Evolutionary conservation across 2,113 vertebrate species (phyloP).

Genomic region (Taxidea taxus): DNA sequence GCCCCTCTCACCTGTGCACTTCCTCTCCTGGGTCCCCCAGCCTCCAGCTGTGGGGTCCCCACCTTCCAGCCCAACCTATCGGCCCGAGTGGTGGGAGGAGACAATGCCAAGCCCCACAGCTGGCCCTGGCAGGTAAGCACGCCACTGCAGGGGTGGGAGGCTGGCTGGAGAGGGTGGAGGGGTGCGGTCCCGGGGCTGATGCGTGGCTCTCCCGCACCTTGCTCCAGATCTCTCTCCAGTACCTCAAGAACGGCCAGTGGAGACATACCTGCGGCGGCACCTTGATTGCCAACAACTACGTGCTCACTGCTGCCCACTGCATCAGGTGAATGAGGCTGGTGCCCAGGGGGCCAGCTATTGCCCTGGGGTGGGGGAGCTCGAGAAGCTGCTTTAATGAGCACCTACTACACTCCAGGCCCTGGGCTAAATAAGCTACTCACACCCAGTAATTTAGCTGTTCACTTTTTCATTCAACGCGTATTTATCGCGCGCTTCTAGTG

Average conservation of each 20-base stretch:
- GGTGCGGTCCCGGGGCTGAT: not conserved
- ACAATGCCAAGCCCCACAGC: conserved; percentile 87
- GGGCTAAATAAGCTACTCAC: not conserved
- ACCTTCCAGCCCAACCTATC: conserved; percentile 76
- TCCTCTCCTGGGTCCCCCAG: conserved; percentile 69
- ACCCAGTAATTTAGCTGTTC: fast-evolving
- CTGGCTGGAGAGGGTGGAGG: fast-evolving
- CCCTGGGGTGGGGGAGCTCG: fast-evolving
- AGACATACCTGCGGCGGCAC: conserved; percentile 91
- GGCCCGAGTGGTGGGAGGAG: conserved; percentile 91
- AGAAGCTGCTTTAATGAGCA: not conserved
- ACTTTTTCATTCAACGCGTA: not conserved
- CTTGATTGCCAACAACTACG: conserved; percentile 85
- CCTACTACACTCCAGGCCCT: not conserved
- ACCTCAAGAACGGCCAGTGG: conserved; percentile 77
- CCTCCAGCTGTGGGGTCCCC: conserved; percentile 90
- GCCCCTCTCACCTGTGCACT: not conserved
- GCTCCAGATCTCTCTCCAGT: conserved; percentile 92
- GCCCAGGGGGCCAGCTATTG: fast-evolving
- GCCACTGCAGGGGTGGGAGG: fast-evolving
- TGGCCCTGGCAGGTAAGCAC: conserved; percentile 95
- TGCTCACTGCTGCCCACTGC: conserved; percentile 93
- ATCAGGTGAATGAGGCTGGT: conserved; percentile 82
- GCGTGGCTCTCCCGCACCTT: fast-evolving
- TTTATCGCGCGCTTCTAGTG: not conserved